These are phyloP conservation scores for Eurystomus glaucurus DNA, from an alignment of 2,797 vertebrate genomes.

Conservation along the genomic window DNA sequence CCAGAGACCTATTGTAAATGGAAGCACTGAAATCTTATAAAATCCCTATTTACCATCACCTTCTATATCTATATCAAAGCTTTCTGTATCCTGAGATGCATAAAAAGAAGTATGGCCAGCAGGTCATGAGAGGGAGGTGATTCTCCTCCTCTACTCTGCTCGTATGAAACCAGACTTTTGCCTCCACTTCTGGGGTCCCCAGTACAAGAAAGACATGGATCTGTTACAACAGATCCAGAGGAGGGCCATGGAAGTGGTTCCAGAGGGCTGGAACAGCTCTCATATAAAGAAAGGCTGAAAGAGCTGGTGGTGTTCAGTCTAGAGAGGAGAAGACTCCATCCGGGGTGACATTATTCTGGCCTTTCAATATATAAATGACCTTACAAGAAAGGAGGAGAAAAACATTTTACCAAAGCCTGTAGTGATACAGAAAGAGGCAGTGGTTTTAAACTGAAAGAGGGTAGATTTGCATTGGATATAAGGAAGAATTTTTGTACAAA, in stretches of 20 bases:
- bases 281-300: no score
- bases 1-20: neutral
- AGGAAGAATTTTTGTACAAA: neutral
- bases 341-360: neutral
- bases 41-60: fast-evolving
- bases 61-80: neutral
- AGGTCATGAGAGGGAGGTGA: neutral
- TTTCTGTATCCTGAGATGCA: neutral
- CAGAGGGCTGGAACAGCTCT: no score
- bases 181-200: neutral
- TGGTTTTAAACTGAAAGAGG: neutral
- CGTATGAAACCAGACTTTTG: neutral
- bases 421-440: no score
- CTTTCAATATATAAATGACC: neutral
- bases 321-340: neutral
- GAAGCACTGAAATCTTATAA: neutral
- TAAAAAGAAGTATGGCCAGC: neutral
- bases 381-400: neutral
- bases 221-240: neutral
- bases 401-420: neutral
- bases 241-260: neutral
- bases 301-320: no score
- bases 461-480: neutral
- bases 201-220: neutral
- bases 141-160: neutral